phyloP scores from a whole-genome alignment of 2,113 vertebrate species.

The Pluvialis apricaria region DNA sequence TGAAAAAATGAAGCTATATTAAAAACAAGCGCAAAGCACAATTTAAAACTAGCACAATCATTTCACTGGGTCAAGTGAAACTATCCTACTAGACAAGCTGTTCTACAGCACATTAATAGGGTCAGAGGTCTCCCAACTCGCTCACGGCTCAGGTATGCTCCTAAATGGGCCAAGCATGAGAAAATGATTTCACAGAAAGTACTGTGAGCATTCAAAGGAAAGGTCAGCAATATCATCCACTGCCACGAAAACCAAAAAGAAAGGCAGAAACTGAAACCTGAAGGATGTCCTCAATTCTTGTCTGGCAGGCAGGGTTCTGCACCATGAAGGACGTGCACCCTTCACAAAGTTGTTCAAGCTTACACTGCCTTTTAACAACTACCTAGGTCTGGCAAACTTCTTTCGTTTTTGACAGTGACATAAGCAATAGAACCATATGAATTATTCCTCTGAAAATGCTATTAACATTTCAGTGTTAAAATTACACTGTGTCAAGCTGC shows the following conservation, averaged over 20 bases:
- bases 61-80: not conserved
- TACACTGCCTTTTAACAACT: not conserved
- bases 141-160: not conserved
- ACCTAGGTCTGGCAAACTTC: not conserved
- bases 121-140: not conserved
- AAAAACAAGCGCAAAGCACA: not conserved
- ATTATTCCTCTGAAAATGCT: not conserved
- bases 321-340: accelerated
- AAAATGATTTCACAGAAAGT: not conserved
- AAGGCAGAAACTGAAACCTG: not conserved
- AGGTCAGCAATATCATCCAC: not conserved
- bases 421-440: not conserved
- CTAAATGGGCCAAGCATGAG: not conserved
- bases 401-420: not conserved
- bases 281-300: not conserved
- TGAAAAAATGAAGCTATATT: not conserved
- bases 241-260: not conserved
- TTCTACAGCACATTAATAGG: not conserved
- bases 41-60: not conserved
- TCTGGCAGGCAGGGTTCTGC: accelerated
- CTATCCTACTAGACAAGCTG: not conserved
- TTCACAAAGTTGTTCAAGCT: not conserved
- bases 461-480: conserved; percentile 27
- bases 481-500: not conserved
- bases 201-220: not conserved